phyloP scores from a whole-genome alignment of 2,797 vertebrate species.

The Arrhamphus sclerolepis region DNA sequence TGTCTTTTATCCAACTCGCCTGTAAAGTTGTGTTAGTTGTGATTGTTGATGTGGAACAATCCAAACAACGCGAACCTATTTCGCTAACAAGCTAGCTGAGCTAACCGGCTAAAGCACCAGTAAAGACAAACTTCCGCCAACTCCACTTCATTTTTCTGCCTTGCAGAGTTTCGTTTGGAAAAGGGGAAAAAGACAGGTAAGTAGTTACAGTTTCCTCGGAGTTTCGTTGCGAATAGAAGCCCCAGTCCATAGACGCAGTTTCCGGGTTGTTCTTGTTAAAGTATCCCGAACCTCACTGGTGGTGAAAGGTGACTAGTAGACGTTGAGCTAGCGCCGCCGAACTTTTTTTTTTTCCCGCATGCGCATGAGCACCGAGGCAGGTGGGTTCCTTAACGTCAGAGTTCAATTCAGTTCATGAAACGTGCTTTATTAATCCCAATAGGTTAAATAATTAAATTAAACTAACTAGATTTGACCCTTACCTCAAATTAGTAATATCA shows the following conservation, averaged over 20 bases:
- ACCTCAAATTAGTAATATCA: no score
- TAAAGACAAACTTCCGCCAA: conserved; percentile 64
- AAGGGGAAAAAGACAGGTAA: not conserved
- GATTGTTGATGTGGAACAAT: conserved; percentile 9
- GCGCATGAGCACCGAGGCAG: conserved; percentile 52
- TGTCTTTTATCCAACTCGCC: not conserved
- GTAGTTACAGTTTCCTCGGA: not conserved
- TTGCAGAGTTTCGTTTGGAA: conserved; percentile 2
- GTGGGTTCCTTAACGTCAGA: not conserved
- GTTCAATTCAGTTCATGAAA: no score
- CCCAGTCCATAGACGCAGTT: conserved; percentile 5
- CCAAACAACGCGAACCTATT: conserved; percentile 36
- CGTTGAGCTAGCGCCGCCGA: conserved; percentile 46
- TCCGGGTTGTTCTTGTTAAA: conserved; percentile 40
- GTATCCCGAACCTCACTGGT: conserved; percentile 34
- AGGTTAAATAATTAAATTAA: no score
- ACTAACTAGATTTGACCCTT: no score
- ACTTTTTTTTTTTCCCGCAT: conserved; percentile 68
- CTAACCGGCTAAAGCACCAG: conserved; percentile 61
- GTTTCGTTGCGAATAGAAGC: not conserved
- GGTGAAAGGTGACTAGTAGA: conserved; percentile 54
- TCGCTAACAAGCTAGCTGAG: conserved; percentile 68
- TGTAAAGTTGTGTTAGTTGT: not conserved
- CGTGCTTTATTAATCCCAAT: no score
- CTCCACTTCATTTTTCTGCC: conserved; percentile 14